Percentiles rank a stretch among this genome's conserved stretches.
Conservation (phyloP, 2,113 vertebrate genomes). For the Bos javanicus region DNA sequence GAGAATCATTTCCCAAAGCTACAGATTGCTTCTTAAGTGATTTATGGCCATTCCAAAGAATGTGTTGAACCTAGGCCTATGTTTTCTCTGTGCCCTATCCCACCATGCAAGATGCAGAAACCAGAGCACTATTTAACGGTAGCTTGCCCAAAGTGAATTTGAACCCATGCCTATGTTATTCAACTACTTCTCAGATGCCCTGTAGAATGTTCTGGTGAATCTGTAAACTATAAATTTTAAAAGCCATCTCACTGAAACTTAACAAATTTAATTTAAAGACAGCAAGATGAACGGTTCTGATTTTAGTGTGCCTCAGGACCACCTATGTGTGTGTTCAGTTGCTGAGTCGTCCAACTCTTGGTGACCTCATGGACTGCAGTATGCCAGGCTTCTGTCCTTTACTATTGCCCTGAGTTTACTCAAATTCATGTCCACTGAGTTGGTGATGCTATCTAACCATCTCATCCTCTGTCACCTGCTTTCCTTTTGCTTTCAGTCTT, state of each 20-base stretch:
- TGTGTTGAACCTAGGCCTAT: background rate
- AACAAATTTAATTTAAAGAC: background rate
- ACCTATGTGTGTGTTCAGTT: background rate
- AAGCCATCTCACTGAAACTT: background rate
- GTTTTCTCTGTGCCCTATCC: background rate
- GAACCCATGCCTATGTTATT: background rate
- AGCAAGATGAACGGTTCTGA: background rate
- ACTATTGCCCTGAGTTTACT: background rate
- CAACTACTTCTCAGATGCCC: background rate
- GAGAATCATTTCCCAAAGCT: background rate
- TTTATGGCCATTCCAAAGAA: background rate
- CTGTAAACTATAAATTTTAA: background rate
- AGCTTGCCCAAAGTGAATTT: background rate
- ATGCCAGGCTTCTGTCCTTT: background rate
- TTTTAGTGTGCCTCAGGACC: background rate
- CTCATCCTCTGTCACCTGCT: background rate
- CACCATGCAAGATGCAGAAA: background rate
- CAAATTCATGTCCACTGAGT: background rate
- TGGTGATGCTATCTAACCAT: background rate
- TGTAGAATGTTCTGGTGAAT: conserved; percentile 2
- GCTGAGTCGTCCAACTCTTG: background rate
- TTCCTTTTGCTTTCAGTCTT: background rate
- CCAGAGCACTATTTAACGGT: background rate
- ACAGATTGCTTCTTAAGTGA: background rate
- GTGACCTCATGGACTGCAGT: background rate